Evolutionary conservation across 2,888 invertebrate genomes (phyloP), one percentile per base, ranked within the genome.

Genomic region (Brachycybe producta): DNA sequence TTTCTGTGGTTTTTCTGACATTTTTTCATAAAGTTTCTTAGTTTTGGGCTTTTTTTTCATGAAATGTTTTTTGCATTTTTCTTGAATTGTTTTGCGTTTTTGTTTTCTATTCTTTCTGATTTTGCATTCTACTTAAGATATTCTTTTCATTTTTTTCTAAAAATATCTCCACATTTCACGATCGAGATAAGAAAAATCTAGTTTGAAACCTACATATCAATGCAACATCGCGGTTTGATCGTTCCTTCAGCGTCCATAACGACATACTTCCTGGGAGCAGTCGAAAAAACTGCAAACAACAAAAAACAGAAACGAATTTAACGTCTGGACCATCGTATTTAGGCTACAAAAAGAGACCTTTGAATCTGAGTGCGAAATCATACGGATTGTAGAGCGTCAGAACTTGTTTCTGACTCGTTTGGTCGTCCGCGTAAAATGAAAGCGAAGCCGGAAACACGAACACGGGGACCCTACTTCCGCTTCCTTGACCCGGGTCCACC

Each of bases 341-440:
- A n/a, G 24, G 19, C 23, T 43, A 49, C 11, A 41, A 38, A 5
- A 19, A 19, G 11, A 2, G 34, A 84, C 86, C 83, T 80, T 80
- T 81, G 66, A 82, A 86, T 68, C 77, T 77, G 30, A 86, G 75
- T 53, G 79, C 74, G 67, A 82, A 81, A 58, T 86, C 84, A 66
- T 84, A 86, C 0, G 86, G 86, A 72, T 87, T 88, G 65, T 84
- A 85, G 30, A 88, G 70, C 30, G 84, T 84, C 53, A 88, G 64
- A 45, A 84, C 70, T 67, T 85, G 84, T 65, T 84, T 85, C 65
- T 85, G 82, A 3, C 82, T 79, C 46, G 78, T 75, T 59, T 79
- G 78, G 57, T 84, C 81, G 59, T 77, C 80, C 57, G 82, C 68
- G 67, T 77, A 82, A 66, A 87, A 87, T 56, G 78, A 80, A 55